Percentiles rank a stretch among this genome's conserved stretches.
Evolutionary conservation across 2,113 vertebrate genomes (phyloP).

Genomic region (Telmatochromis brachygnathus): DNA sequence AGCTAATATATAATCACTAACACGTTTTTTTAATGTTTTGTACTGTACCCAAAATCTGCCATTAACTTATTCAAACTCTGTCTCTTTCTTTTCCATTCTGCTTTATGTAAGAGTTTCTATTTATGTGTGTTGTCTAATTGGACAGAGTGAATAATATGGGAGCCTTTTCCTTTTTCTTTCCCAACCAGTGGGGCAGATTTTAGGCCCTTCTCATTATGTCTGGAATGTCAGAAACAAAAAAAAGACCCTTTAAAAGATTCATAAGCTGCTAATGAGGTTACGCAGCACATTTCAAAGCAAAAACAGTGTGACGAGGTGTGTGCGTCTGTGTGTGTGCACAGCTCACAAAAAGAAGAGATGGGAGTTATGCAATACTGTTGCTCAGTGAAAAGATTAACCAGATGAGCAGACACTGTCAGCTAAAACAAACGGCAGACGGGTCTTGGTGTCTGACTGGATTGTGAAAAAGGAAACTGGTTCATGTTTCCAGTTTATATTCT

Average conservation of each 20-base stretch:
- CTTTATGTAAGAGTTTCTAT: conserved; percentile 44
- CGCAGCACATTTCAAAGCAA: conserved; percentile 39
- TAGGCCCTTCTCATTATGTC: conserved; percentile 17
- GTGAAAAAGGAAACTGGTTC: neutral
- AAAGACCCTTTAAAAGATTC: conserved; percentile 44
- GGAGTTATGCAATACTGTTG: neutral
- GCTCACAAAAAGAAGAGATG: neutral
- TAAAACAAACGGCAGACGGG: neutral
- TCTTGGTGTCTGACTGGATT: neutral
- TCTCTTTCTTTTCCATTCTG: neutral
- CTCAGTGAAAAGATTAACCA: neutral
- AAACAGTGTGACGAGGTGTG: neutral
- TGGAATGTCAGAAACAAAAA: conserved; percentile 10
- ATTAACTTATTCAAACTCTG: neutral
- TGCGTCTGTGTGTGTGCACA: neutral
- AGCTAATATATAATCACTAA: neutral
- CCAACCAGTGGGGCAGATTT: conserved; percentile 21
- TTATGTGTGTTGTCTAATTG: conserved; percentile 53
- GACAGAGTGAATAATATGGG: conserved; percentile 29
- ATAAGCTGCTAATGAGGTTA: conserved; percentile 61
- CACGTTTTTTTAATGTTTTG: neutral
- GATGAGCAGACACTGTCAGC: neutral
- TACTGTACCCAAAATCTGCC: neutral
- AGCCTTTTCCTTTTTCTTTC: conserved; percentile 20
- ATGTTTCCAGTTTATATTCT: neutral